Conservation (phyloP, 2,113 vertebrate genomes). For the Anseranas semipalmata region DNA sequence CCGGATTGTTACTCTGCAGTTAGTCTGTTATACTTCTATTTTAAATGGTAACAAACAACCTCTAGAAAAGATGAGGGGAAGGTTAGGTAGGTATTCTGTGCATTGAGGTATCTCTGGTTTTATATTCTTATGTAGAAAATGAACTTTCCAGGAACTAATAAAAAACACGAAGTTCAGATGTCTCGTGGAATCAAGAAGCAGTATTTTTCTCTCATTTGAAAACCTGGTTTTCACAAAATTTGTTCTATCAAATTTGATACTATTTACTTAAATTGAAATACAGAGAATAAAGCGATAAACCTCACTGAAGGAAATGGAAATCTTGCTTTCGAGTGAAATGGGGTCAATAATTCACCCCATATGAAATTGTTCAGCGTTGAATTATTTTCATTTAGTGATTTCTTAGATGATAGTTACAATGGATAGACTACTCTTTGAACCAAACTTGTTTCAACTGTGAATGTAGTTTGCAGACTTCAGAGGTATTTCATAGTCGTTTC, state of each 20-base stretch:
- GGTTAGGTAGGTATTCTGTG: not conserved
- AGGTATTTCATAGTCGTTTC: not conserved
- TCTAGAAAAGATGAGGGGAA: not conserved
- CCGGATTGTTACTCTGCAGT: accelerated
- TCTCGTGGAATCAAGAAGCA: not conserved
- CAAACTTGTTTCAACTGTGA: not conserved
- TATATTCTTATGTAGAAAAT: not conserved
- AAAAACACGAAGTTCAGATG: not conserved
- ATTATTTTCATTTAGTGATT: not conserved
- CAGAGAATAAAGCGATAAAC: not conserved
- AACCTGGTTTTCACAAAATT: not conserved
- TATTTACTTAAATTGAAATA: not conserved
- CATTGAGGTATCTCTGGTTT: not conserved
- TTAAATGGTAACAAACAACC: not conserved
- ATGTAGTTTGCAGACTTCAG: not conserved
- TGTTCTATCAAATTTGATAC: not conserved
- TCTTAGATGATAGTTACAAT: not conserved
- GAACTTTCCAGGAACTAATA: not conserved
- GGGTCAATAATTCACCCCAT: not conserved
- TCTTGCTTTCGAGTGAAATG: not conserved
- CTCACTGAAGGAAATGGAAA: not conserved
- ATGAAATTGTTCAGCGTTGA: not conserved
- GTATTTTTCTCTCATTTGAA: not conserved
- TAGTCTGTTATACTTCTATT: not conserved
- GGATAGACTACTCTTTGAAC: not conserved